Conservation (phyloP, 2,888 invertebrate species). For the Eupithecia centaureata region DNA sequence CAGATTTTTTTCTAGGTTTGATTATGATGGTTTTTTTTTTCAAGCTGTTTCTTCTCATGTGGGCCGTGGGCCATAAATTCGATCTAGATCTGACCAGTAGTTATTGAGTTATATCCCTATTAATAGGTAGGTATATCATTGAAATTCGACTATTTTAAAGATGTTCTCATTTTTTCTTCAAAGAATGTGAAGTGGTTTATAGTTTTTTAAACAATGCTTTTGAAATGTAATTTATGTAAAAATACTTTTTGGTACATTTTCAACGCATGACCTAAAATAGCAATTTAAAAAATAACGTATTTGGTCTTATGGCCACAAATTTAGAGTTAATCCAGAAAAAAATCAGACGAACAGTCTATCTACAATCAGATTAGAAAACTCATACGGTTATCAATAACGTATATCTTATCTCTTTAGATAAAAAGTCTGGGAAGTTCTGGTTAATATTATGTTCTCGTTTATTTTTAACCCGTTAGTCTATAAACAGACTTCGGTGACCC, state of each 20-base stretch:
- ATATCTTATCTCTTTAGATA: neutral
- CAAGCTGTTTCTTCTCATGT: too few relatives aligned
- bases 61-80: too few relatives aligned
- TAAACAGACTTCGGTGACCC: constrained; percentile 13
- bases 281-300: neutral
- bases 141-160: too few relatives aligned
- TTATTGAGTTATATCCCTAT: too few relatives aligned
- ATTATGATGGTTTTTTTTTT: too few relatives aligned
- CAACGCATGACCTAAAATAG: neutral
- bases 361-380: neutral
- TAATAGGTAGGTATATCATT: too few relatives aligned
- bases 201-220: too few relatives aligned
- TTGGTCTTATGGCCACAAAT: neutral
- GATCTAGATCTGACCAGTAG: too few relatives aligned
- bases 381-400: neutral
- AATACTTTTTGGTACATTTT: neutral
- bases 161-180: too few relatives aligned
- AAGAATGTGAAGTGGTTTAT: too few relatives aligned
- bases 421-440: constrained; percentile 6
- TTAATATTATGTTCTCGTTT: constrained; percentile 6
- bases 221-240: too few relatives aligned
- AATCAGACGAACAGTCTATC: neutral
- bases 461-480: constrained; percentile 20
- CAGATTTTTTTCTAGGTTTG: too few relatives aligned
- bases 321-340: neutral